A percentile compares a stretch with the other conserved stretches of the same genome.
These are phyloP conservation scores for Enteromius anoplus DNA, from an alignment of 2,797 vertebrate genomes.

Conservation along the genomic window DNA sequence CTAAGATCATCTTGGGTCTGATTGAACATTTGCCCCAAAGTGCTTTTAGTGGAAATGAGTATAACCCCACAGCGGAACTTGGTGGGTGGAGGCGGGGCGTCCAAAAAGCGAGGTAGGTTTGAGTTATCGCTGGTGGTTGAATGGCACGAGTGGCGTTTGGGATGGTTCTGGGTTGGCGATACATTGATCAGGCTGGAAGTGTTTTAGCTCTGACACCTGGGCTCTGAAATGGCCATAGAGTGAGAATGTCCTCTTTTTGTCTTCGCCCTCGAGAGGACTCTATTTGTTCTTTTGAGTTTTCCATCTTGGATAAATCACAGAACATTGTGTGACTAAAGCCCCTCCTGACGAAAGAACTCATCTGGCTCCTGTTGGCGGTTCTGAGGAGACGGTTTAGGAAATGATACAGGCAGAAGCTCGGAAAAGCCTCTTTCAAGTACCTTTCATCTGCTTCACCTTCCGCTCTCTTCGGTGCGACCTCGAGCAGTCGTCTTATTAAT, in stretches of 20 bases:
- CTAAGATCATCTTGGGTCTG: slow-evolving; percentile 62
- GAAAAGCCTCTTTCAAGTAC: slow-evolving; percentile 12
- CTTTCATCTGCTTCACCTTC: slow-evolving; percentile 24
- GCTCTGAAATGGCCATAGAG: slow-evolving; percentile 52
- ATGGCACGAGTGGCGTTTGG: slow-evolving; percentile 45
- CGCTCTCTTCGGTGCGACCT: background rate
- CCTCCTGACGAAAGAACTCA: slow-evolving; percentile 8
- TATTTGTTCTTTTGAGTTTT: slow-evolving; percentile 44
- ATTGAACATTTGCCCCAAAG: slow-evolving; percentile 65
- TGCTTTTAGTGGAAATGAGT: slow-evolving; percentile 64
- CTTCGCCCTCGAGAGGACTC: slow-evolving; percentile 16
- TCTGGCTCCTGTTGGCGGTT: background rate
- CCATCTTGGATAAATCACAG: slow-evolving; percentile 28
- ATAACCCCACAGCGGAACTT: slow-evolving; percentile 53
- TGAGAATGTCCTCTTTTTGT: slow-evolving; percentile 52
- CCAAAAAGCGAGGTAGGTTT: slow-evolving; percentile 49
- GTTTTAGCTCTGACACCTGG: slow-evolving; percentile 48
- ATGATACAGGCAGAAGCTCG: slow-evolving; percentile 10
- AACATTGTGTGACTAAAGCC: slow-evolving; percentile 32
- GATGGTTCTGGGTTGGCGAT: slow-evolving; percentile 51
- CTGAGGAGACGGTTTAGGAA: slow-evolving; percentile 19
- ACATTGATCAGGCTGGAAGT: slow-evolving; percentile 56
- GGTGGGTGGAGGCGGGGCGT: slow-evolving; percentile 38
- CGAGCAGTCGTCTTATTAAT: slow-evolving; percentile 45
- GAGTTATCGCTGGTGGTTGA: slow-evolving; percentile 57